Percentiles rank a stretch among this genome's conserved stretches.
These are phyloP conservation scores for Sycophila sp. DNA, from an alignment of 1,140 invertebrate species.

Conservation along the genomic window DNA sequence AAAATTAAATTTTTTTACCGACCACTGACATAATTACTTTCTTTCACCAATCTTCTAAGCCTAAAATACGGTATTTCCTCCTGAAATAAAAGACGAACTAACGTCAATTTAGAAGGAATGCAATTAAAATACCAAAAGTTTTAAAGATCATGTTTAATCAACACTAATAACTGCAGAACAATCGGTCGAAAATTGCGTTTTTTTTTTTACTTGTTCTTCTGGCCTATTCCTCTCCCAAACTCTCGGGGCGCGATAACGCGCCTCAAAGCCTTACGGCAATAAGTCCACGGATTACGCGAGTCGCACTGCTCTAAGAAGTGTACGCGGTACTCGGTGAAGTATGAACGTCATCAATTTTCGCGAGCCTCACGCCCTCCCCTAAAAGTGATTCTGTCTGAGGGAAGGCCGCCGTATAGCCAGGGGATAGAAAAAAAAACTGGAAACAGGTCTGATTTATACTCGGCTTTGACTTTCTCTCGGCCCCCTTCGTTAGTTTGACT, in stretches of 20 bases:
- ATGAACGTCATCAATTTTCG: constrained; percentile 55
- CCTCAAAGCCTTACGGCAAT: constrained; percentile 44
- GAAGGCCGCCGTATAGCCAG: background rate
- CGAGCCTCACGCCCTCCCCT: constrained; percentile 36
- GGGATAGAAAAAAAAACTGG: background rate
- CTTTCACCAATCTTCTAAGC: no score
- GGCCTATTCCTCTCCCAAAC: background rate
- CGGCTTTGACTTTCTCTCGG: constrained; percentile 1
- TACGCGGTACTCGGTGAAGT: constrained; percentile 43
- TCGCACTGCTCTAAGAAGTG: constrained; percentile 37
- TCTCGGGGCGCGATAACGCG: constrained; percentile 7
- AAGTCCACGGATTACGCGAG: constrained; percentile 54
- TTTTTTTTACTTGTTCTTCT: background rate
- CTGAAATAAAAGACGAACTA: no score
- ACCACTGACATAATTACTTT: no score
- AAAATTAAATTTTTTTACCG: no score
- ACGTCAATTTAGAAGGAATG: no score
- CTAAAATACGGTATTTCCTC: no score
- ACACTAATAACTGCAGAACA: background rate
- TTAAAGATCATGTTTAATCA: background rate
- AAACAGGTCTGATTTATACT: constrained; percentile 36
- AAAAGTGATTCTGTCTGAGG: constrained; percentile 24
- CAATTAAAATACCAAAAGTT: background rate
- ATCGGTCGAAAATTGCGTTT: background rate
- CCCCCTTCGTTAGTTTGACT: background rate